phyloP scores from a whole-genome alignment of 1,140 invertebrate species.

The Phthorimaea operculella region DNA sequence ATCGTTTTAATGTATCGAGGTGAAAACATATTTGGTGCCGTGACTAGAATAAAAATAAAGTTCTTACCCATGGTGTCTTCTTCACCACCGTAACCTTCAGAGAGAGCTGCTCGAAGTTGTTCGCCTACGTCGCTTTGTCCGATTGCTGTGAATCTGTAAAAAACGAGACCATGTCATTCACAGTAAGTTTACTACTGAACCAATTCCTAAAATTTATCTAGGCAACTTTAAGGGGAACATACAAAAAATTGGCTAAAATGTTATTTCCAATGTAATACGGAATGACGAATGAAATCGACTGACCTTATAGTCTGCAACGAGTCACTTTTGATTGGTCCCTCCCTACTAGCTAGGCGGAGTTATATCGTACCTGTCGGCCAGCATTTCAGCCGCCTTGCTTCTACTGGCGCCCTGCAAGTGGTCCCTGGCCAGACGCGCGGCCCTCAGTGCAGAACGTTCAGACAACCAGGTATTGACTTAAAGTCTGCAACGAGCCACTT shows the following conservation, averaged over 20 bases:
- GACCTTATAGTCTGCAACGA: no score
- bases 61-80: constrained; percentile 12
- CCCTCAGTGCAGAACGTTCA: constrained; percentile 54
- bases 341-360: constrained; percentile 42
- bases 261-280: no score
- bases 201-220: no score
- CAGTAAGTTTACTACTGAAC: no score
- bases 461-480: constrained; percentile 38
- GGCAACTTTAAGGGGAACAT: no score
- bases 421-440: constrained; percentile 53
- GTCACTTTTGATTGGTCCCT: no score
- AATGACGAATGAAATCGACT: no score
- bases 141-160: constrained; percentile 47
- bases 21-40: no score
- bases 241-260: no score
- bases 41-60: no score
- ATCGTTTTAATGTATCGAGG: no score
- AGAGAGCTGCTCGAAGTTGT: constrained; percentile 45
- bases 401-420: constrained; percentile 34
- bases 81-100: constrained; percentile 30
- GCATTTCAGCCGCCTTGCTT: constrained; percentile 35
- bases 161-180: neutral
- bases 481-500: constrained; percentile 19
- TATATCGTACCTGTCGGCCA: constrained; percentile 49
- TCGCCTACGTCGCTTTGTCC: constrained; percentile 55